A percentile compares a stretch with the other conserved stretches of the same genome.
These are phyloP conservation scores for Diuraphis noxia DNA, from an alignment of 1,140 invertebrate species.

Conservation along the genomic window DNA sequence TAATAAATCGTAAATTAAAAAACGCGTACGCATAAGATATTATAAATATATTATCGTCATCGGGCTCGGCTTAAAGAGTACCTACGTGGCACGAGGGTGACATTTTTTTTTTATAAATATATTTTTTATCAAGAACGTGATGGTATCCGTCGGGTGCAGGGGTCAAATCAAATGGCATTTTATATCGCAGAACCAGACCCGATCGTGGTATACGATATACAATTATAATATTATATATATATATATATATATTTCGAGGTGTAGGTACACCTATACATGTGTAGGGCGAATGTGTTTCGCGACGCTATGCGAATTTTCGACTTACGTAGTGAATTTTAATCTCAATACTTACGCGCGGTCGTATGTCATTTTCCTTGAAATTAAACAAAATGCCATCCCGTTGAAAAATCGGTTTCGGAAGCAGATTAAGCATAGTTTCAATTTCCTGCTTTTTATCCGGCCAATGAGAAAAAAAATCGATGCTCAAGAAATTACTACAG, in stretches of 20 bases:
- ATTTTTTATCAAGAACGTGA: background rate
- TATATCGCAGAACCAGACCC: background rate
- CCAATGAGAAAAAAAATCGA: background rate
- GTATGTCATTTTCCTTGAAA: background rate
- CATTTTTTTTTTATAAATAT: background rate
- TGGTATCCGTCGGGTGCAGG: background rate
- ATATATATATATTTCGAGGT: background rate
- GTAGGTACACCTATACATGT: background rate
- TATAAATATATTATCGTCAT: background rate
- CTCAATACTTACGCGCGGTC: background rate
- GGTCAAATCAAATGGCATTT: background rate
- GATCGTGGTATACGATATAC: background rate
- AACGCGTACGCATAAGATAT: background rate
- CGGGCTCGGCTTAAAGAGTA: background rate
- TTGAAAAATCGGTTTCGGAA: slow-evolving; percentile 10
- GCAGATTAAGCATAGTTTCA: background rate
- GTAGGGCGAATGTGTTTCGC: background rate
- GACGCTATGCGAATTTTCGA: background rate
- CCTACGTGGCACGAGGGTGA: background rate
- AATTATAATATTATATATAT: too few relatives aligned
- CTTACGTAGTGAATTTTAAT: background rate
- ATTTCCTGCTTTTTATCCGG: background rate
- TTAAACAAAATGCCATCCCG: background rate
- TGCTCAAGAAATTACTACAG: slow-evolving; percentile 1
- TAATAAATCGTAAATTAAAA: background rate